Evolutionary conservation across 2,113 vertebrate species (phyloP).

Genomic region (Rhea americana): DNA sequence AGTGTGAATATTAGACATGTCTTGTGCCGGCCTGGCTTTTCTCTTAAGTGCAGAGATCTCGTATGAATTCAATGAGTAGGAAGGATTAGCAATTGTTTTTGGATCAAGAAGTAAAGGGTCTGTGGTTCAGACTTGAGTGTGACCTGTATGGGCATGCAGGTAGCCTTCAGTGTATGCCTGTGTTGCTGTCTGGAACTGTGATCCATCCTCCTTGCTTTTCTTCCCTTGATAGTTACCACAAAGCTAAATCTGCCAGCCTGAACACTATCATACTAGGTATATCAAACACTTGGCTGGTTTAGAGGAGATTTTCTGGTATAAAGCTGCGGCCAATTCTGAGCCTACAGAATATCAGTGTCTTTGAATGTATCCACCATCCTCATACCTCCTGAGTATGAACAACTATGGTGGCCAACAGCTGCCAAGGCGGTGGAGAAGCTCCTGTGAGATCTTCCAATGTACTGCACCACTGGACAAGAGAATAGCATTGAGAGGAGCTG

Average conservation of each 20-base stretch:
- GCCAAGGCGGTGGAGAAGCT: neutral
- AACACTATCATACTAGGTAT: neutral
- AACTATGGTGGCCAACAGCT: neutral
- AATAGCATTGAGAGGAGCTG: neutral
- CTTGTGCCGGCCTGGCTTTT: neutral
- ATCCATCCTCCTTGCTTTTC: neutral
- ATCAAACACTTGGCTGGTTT: neutral
- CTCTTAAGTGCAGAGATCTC: neutral
- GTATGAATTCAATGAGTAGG: neutral
- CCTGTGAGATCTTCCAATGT: neutral
- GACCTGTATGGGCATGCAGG: neutral
- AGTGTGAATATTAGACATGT: neutral
- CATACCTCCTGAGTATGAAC: fast-evolving
- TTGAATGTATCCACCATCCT: neutral
- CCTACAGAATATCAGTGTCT: neutral
- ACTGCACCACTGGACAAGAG: neutral
- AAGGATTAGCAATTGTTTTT: neutral
- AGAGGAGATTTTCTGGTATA: neutral
- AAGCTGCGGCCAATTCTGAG: neutral
- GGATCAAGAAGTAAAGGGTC: neutral
- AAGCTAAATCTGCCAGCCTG: neutral
- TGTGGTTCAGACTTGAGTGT: neutral
- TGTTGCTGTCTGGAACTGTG: neutral
- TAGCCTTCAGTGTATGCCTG: neutral
- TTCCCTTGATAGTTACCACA: neutral